These are phyloP conservation scores for Cotesia glomerata DNA, from an alignment of 1,140 invertebrate species.

Conservation along the genomic window DNA sequence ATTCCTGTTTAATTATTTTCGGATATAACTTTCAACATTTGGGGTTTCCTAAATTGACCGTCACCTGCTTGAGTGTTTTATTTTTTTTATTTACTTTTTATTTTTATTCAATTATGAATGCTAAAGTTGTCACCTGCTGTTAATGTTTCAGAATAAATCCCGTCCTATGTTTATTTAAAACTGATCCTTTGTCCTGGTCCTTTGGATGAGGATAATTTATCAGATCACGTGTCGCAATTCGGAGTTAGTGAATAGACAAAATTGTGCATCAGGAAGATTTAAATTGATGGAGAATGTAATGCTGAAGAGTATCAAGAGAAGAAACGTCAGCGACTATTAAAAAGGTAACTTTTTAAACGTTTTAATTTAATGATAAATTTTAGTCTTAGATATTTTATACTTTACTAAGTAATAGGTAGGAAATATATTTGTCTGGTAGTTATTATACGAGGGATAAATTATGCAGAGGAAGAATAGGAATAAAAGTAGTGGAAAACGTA, in stretches of 20 bases:
- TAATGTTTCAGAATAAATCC: neutral
- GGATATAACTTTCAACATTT: neutral
- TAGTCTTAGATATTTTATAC: neutral
- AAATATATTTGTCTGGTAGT: too few species aligned
- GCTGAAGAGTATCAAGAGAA: neutral
- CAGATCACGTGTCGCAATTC: too few species aligned
- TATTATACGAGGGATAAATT: neutral
- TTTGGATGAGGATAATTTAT: too few species aligned
- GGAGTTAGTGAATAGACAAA: too few species aligned
- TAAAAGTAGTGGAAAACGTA: neutral
- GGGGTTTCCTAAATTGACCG: neutral
- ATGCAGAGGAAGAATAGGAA: neutral
- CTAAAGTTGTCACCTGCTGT: neutral
- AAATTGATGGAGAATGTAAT: neutral
- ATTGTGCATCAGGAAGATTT: too few species aligned
- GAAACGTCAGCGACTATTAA: too few species aligned
- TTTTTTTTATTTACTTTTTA: neutral
- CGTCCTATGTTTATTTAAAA: too few species aligned
- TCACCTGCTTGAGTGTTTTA: neutral
- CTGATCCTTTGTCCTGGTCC: too few species aligned
- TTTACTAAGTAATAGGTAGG: neutral
- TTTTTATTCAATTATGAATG: too few species aligned
- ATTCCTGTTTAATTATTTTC: neutral
- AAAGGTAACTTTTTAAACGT: too few species aligned
- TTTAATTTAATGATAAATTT: too few species aligned